Percentiles rank a stretch among this genome's conserved stretches.
These are phyloP conservation scores for Icerya purchasi DNA, from an alignment of 2,888 invertebrate genomes.

Conservation along the genomic window DNA sequence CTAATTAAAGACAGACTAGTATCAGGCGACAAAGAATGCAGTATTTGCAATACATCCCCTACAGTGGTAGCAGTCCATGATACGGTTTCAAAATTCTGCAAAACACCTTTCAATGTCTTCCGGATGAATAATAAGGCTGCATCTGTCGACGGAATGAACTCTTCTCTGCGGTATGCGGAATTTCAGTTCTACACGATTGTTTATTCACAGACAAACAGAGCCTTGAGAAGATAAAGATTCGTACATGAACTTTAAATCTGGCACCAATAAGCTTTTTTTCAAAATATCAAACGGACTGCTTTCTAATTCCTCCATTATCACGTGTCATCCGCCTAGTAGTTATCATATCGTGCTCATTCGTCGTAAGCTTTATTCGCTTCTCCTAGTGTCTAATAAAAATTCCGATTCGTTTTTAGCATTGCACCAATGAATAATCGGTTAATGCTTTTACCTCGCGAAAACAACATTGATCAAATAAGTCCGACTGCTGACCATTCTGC, in stretches of 20 bases:
- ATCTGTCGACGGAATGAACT: conserved; percentile 67
- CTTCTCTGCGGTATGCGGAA: conserved; percentile 92
- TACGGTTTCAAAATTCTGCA: conserved; percentile 68
- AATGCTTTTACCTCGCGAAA: conserved; percentile 75
- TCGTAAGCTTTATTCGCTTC: conserved; percentile 70
- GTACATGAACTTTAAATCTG: conserved; percentile 60
- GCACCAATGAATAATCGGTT: conserved; percentile 75
- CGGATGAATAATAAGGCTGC: conserved; percentile 60
- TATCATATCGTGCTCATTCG: conserved; percentile 37
- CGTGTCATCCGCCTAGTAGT: conserved; percentile 29
- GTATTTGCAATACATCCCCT: conserved; percentile 48
- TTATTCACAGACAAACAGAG: conserved; percentile 53
- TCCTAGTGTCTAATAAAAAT: conserved; percentile 79
- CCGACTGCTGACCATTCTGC: conserved; percentile 8
- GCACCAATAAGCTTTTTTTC: conserved; percentile 58
- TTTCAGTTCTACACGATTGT: conserved; percentile 66
- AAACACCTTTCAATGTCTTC: conserved; percentile 64
- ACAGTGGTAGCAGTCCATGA: conserved; percentile 68
- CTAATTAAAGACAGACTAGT: conserved; percentile 64
- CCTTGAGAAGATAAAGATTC: conserved; percentile 52
- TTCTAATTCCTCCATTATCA: conserved; percentile 24
- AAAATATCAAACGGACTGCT: conserved; percentile 54
- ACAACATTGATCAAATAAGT: conserved; percentile 65
- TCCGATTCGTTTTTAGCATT: conserved; percentile 72
- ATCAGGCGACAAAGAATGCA: conserved; percentile 64